phyloP scores from a whole-genome alignment of 2,113 vertebrate genomes.

The Ondatra zibethicus region DNA sequence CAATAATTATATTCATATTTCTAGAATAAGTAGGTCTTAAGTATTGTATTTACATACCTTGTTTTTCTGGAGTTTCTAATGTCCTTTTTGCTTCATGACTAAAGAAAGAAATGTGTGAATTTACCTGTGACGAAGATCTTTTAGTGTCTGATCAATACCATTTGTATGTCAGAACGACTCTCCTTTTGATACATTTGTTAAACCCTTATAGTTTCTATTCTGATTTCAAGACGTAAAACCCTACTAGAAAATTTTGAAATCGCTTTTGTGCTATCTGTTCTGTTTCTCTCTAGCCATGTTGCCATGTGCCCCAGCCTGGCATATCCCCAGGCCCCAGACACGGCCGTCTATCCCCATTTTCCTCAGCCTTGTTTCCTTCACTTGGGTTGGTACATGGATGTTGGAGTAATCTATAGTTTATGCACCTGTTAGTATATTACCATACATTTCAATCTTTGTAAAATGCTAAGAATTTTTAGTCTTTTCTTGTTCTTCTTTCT shows the following conservation, averaged over 20 bases:
- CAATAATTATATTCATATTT: slow-evolving; percentile 17
- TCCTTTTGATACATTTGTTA: slow-evolving; percentile 20
- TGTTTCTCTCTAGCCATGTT: not conserved
- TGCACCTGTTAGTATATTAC: not conserved
- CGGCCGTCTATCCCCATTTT: not conserved
- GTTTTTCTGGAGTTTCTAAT: slow-evolving; percentile 20
- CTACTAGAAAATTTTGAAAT: not conserved
- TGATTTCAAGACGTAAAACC: not conserved
- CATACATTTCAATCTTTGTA: not conserved
- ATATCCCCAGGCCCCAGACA: not conserved
- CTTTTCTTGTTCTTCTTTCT: not conserved
- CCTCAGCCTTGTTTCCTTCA: not conserved
- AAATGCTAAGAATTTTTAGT: slow-evolving; percentile 11
- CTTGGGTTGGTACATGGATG: too few species aligned
- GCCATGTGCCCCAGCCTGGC: too few species aligned
- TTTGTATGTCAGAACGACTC: slow-evolving; percentile 42
- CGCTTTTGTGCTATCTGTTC: not conserved
- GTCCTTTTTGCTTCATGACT: not conserved
- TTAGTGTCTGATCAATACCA: slow-evolving; percentile 25
- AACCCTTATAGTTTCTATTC: not conserved
- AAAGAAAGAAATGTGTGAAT: slow-evolving; percentile 18
- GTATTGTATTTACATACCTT: slow-evolving; percentile 38
- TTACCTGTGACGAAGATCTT: not conserved
- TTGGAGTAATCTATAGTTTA: not conserved
- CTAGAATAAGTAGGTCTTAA: slow-evolving; percentile 18